Evolutionary conservation across 2,797 vertebrate genomes (phyloP).

Genomic region (Geotrypetes seraphini): DNA sequence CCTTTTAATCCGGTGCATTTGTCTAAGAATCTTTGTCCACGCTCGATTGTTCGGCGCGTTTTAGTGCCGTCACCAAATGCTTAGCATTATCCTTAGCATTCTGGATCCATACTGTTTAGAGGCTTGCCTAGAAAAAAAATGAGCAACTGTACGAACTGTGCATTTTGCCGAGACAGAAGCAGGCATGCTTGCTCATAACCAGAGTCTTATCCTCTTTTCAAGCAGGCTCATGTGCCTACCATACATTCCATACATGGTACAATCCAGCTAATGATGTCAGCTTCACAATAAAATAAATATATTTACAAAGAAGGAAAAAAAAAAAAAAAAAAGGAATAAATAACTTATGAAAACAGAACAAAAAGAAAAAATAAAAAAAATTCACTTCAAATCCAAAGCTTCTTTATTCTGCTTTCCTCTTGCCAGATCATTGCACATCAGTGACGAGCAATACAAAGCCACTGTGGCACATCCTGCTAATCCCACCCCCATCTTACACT

Average conservation of each 20-base stretch:
- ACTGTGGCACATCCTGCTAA: too few relatives aligned
- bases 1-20: too few relatives aligned
- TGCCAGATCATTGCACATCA: slow-evolving; percentile 63
- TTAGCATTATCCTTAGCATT: too few relatives aligned
- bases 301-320: slow-evolving; percentile 79
- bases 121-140: slow-evolving; percentile 37
- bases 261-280: slow-evolving; percentile 87
- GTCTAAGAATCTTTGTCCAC: too few relatives aligned
- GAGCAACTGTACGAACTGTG: slow-evolving; percentile 25
- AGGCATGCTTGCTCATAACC: slow-evolving; percentile 28
- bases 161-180: slow-evolving; percentile 29
- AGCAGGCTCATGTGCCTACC: slow-evolving; percentile 85
- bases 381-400: slow-evolving; percentile 83
- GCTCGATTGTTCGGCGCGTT: too few relatives aligned
- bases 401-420: slow-evolving; percentile 66
- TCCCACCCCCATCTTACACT: too few relatives aligned
- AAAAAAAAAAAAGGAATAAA: slow-evolving; percentile 76
- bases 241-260: slow-evolving; percentile 94
- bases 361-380: slow-evolving; percentile 46
- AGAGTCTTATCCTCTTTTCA: slow-evolving; percentile 69
- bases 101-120: too few relatives aligned
- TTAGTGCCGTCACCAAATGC: too few relatives aligned
- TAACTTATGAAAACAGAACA: slow-evolving; percentile 69
- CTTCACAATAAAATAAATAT: slow-evolving; percentile 98
- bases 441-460: slow-evolving; percentile 18